phyloP scores from a whole-genome alignment of 2,797 vertebrate species.

The Rhincodon typus region DNA sequence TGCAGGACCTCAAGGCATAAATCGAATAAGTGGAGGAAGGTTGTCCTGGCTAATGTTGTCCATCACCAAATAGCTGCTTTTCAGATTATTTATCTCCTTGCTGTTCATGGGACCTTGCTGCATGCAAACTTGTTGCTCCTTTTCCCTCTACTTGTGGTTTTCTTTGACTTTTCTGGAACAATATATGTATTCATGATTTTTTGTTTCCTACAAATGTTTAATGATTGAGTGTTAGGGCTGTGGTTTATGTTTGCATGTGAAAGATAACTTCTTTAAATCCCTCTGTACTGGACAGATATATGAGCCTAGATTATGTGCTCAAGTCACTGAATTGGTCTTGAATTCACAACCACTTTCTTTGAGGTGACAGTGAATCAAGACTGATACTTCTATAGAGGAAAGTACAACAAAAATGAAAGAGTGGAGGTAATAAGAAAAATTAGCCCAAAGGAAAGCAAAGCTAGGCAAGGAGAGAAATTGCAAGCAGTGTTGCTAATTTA shows the following conservation, averaged over 20 bases:
- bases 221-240: background rate
- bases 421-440: background rate
- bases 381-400: no score
- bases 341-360: background rate
- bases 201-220: background rate
- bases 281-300: background rate
- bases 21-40: background rate
- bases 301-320: background rate
- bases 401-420: background rate
- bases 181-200: no score
- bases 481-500: background rate
- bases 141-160: background rate
- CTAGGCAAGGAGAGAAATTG: background rate
- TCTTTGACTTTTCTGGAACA: background rate
- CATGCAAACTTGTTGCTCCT: background rate
- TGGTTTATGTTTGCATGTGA: background rate
- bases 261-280: background rate
- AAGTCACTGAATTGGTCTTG: background rate
- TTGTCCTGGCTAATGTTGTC: background rate
- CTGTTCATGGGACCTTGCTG: background rate
- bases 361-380: background rate
- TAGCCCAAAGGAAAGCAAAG: no score
- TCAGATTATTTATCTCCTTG: background rate
- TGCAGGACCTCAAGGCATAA: background rate
- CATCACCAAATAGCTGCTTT: background rate